Evolutionary conservation across 2,888 invertebrate species (phyloP).

Genomic region (Saturnia pavonia): DNA sequence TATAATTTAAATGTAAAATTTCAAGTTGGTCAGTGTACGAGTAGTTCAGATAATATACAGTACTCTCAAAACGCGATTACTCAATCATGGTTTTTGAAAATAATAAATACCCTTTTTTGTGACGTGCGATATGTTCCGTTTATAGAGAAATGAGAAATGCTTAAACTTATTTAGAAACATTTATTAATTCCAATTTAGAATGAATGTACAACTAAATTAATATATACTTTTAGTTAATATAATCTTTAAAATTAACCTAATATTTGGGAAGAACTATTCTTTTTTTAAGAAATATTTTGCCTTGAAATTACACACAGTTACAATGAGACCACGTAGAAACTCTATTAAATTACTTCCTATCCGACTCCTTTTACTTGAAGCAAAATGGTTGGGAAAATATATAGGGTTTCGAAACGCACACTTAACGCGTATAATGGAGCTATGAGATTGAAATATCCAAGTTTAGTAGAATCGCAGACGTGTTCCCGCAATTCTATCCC

Average conservation of each 20-base stretch:
- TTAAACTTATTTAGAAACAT: too few relatives aligned
- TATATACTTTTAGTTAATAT: too few relatives aligned
- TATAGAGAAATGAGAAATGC: too few relatives aligned
- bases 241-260: too few relatives aligned
- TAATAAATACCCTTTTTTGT: too few relatives aligned
- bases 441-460: not conserved
- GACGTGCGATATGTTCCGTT: too few relatives aligned
- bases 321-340: not conserved
- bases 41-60: too few relatives aligned
- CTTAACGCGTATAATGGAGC: not conserved
- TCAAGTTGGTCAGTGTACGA: too few relatives aligned
- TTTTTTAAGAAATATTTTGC: not conserved
- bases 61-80: too few relatives aligned
- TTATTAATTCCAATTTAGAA: too few relatives aligned
- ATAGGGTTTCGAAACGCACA: slow-evolving; percentile 1
- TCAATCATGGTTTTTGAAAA: too few relatives aligned
- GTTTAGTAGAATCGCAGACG: not conserved
- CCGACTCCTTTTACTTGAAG: not conserved
- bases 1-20: not conserved
- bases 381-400: not conserved
- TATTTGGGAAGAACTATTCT: not conserved
- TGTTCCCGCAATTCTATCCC: slow-evolving; percentile 2
- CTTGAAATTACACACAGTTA: not conserved
- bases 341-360: not conserved
- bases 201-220: not conserved